These are phyloP conservation scores for Sebastes glaucus DNA, from an alignment of 2,797 vertebrate species.

Conservation along the genomic window DNA sequence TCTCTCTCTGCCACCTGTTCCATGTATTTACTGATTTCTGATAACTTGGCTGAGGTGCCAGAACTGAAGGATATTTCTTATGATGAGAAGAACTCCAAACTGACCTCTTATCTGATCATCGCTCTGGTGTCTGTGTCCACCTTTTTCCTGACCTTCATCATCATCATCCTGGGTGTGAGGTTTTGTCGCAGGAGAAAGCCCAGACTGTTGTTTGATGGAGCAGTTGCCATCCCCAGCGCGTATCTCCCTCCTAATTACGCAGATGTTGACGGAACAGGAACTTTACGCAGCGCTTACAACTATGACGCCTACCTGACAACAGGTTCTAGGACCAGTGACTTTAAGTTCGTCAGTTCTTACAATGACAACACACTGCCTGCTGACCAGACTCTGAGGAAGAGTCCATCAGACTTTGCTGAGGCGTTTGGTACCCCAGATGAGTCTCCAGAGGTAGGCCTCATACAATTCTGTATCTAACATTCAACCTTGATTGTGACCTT, in stretches of 20 bases:
- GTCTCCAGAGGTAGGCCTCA: slow-evolving; percentile 22
- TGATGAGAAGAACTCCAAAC: slow-evolving; percentile 77
- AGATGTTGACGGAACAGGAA: too few relatives aligned
- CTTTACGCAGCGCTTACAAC: too few relatives aligned
- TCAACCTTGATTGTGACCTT: not conserved
- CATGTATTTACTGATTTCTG: slow-evolving; percentile 82
- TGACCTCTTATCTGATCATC: slow-evolving; percentile 87
- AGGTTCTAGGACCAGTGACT: too few relatives aligned
- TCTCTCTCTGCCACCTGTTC: slow-evolving; percentile 71
- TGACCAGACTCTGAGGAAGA: too few relatives aligned
- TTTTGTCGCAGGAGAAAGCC: slow-evolving; percentile 26
- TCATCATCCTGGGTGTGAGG: slow-evolving; percentile 55
- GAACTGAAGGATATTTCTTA: slow-evolving; percentile 79
- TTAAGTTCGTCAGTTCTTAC: too few relatives aligned
- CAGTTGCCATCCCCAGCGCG: too few relatives aligned
- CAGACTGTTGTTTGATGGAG: too few relatives aligned
- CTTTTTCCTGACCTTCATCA: slow-evolving; percentile 58
- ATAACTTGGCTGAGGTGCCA: slow-evolving; percentile 81
- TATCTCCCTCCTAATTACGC: too few relatives aligned
- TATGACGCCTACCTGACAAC: too few relatives aligned
- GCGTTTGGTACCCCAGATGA: not conserved
- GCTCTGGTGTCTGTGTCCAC: slow-evolving; percentile 86
- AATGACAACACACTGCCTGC: too few relatives aligned
- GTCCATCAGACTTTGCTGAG: too few relatives aligned
- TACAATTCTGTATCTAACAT: not conserved